These are phyloP conservation scores for Hypena proboscidalis DNA, from an alignment of 2,888 invertebrate genomes.

Conservation along the genomic window DNA sequence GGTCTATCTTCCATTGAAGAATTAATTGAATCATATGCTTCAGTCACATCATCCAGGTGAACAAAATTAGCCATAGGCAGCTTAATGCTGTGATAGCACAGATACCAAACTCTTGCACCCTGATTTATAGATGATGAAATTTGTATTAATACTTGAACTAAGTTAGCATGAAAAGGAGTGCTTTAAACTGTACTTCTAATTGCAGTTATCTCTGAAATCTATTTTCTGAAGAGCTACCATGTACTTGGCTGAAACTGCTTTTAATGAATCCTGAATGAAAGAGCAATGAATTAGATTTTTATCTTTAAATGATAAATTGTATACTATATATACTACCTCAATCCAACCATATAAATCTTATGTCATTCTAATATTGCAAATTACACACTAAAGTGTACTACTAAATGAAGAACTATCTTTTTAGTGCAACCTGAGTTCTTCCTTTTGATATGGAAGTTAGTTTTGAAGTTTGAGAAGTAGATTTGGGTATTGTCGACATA, in stretches of 20 bases:
- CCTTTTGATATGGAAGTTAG: conserved; percentile 49
- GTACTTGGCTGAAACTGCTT: conserved; percentile 60
- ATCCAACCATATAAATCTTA: conserved; percentile 22
- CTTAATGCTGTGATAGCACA: conserved; percentile 75
- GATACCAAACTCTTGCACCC: conserved; percentile 74
- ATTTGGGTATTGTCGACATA: conserved; percentile 45
- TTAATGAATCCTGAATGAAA: conserved; percentile 61
- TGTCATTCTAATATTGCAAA: conserved; percentile 30
- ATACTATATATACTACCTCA: too few species aligned
- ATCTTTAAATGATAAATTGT: too few species aligned
- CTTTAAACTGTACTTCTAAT: conserved; percentile 48
- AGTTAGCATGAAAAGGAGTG: conserved; percentile 54
- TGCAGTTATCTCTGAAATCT: conserved; percentile 69
- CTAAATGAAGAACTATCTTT: conserved; percentile 41
- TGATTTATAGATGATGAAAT: conserved; percentile 61
- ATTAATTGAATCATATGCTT: conserved; percentile 35
- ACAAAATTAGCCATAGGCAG: conserved; percentile 71
- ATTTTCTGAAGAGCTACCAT: conserved; percentile 67
- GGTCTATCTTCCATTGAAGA: conserved; percentile 49
- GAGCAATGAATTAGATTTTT: conserved; percentile 40
- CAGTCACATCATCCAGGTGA: conserved; percentile 64
- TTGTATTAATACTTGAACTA: conserved; percentile 51
- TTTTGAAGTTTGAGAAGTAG: conserved; percentile 54
- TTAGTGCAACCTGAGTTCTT: conserved; percentile 67
- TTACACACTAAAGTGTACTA: conserved; percentile 29